Base-by-base conservation (phyloP, 2,113 vertebrate genomes). In the Reinhardtius hippoglossoides region DNA sequence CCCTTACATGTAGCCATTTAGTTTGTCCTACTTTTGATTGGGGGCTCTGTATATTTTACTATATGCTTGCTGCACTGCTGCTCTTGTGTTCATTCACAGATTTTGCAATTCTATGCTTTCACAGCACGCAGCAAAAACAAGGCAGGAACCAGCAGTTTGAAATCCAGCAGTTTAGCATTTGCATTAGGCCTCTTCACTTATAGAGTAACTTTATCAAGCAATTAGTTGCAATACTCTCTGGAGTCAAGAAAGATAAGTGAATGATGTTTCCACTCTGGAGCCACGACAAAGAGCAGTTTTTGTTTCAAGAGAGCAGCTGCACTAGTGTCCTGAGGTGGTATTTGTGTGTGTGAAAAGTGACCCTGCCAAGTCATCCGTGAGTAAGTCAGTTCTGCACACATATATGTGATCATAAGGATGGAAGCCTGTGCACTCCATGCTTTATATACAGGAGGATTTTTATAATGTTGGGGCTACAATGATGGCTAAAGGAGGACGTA, bases 331-430 rank as follows among this genome's bases (percentile, higher is more conserved):
- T 71, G 75, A 54, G 78, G 87, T 83, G 55, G 60, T 74, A 42
- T 21, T 46, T 58, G 46, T 66, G 67, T 74, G n/a, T 21, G 54
- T 12, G 54, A 21, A 74, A 81, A 81, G 72, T 85, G 69, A 84
- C 79, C 76, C 70, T 80, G 92, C 67, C 73, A 78, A 86, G 75
- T 84, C 86, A 69, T 82, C 71, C 61, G 67, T 86, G 85, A 92
- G 54, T 82, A 67, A 92, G 78, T 87, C 74, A 80, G 74, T 82
- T 77, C 66, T 85, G 81, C 62, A 66, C 84, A 89, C 77, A 81
- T 86, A 54, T 86, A 87, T 88, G 84, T 82, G 78, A 85, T 85
- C 72, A 90, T 81, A 87, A 63, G 76, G 71, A 79, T 87, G 72
- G 54, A 74, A 75, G 46, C 52, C 71, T 56, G 20, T 69, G 31